These are phyloP conservation scores for Podocnemis expansa DNA, from an alignment of 2,113 vertebrate species.

Conservation along the genomic window DNA sequence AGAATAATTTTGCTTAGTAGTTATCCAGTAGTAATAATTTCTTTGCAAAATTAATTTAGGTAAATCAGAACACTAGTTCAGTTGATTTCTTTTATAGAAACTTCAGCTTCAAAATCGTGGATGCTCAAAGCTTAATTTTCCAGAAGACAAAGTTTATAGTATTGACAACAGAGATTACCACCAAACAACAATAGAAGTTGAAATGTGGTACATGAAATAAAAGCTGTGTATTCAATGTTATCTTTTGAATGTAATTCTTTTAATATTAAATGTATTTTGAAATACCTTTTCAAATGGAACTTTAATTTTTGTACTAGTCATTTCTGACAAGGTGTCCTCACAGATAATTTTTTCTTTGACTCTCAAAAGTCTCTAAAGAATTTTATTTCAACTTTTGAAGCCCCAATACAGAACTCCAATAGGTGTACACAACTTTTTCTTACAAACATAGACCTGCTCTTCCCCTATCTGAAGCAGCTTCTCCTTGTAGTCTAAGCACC, in stretches of 20 bases:
- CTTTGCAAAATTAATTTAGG: neutral
- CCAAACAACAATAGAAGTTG: slow-evolving; percentile 33
- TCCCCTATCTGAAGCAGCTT: neutral
- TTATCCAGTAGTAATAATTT: neutral
- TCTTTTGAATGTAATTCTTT: slow-evolving; percentile 60
- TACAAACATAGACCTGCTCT: no score
- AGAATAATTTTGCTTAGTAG: neutral
- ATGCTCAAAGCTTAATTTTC: neutral
- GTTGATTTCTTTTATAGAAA: neutral
- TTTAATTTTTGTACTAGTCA: neutral
- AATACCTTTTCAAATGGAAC: slow-evolving; percentile 24
- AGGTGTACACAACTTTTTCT: neutral
- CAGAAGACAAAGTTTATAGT: neutral
- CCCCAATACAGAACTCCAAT: neutral
- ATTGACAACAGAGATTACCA: neutral
- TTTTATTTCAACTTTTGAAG: neutral
- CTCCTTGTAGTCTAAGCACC: neutral
- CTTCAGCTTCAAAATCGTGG: neutral
- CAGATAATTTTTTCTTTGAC: neutral
- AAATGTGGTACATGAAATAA: neutral
- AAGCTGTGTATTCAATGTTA: neutral
- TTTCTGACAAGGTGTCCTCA: neutral
- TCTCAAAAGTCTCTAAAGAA: neutral
- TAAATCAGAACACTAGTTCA: neutral
- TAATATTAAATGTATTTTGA: slow-evolving; percentile 69